Evolutionary conservation across 2,888 invertebrate genomes (phyloP), one percentile per base, ranked within the genome.

Genomic region (Drosophila maculinotata): DNA sequence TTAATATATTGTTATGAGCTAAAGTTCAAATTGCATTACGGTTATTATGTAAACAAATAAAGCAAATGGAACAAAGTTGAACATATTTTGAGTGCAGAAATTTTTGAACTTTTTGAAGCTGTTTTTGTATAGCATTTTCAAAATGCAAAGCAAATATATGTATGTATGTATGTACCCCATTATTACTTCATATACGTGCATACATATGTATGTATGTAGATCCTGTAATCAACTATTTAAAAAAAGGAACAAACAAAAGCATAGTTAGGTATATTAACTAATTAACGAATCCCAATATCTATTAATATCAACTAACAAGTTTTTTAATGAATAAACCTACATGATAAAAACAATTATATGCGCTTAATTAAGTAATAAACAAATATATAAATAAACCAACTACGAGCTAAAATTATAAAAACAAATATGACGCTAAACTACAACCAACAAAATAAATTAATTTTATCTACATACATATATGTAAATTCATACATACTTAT

Each of bases 61-160:
- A 75, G 76, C 78, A 88, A 80, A 85, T 79, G 80, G 79, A 87
- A 85, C 72, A 83, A 75, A 72, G 74, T 85, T 81, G 74, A 79
- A 79, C 76, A 73, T 81, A 84, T 81, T 81, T 81, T 82, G 77
- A 69, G 59, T 76, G 84, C 77, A 59, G 47, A 77, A 30, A 75
- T 83, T 84, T 85, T 82, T 64, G 70, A 73, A 79, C 62, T 83
- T 83, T 83, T 84, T 81, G 69, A 82, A 38, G 85, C 85, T 81
- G 81, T 81, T 75, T 80, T 82, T 79, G 68, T 66, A 73, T 45
- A 54, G 63, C 69, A 77, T 69, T 69, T 70, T 57, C 36, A 66
- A 65, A 66, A 63, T 71, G 73, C 65, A 54, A 31, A 59, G n/a
- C 15, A 38, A 54, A 56, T 14, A 15, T 23, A 60, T 45, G 5